A percentile compares a stretch with the other conserved stretches of the same genome.
These are phyloP conservation scores for Notolabrus celidotus DNA, from an alignment of 2,797 vertebrate genomes.

Conservation along the genomic window DNA sequence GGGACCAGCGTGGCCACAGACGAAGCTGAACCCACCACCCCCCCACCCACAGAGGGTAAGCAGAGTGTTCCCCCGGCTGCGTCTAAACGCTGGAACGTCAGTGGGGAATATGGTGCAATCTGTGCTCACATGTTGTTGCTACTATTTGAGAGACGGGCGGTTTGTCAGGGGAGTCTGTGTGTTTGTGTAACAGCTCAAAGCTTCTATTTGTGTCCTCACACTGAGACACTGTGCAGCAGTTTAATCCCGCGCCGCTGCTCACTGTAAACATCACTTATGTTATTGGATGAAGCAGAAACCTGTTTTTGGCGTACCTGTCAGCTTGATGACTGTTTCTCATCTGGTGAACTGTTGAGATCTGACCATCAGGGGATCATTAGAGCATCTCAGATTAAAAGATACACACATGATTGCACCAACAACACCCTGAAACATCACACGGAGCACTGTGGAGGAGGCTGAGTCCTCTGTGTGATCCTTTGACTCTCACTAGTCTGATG, in stretches of 20 bases:
- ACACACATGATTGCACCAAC: no score
- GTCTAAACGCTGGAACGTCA: constrained; percentile 15
- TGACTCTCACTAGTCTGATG: neutral
- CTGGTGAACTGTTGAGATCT: neutral
- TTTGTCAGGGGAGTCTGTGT: constrained; percentile 53
- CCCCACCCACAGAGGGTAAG: constrained; percentile 73
- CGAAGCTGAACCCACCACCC: constrained; percentile 52
- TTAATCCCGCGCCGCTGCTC: neutral
- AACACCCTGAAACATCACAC: no score
- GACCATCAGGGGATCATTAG: neutral
- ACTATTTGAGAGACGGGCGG: constrained; percentile 49
- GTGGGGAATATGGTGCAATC: constrained; percentile 62
- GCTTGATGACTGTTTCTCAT: no score
- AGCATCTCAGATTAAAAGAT: neutral
- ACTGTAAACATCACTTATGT: constrained; percentile 3
- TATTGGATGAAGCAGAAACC: neutral
- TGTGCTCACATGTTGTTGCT: constrained; percentile 40
- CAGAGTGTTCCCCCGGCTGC: neutral
- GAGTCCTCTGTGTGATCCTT: no score
- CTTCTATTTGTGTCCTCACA: constrained; percentile 48
- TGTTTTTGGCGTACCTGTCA: neutral
- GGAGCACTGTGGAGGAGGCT: no score
- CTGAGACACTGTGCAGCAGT: constrained; percentile 21
- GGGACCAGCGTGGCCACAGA: constrained; percentile 68
- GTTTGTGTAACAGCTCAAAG: constrained; percentile 52